Evolutionary conservation across 1,140 invertebrate species (phyloP).

Genomic region (Apocrypta bakeri): DNA sequence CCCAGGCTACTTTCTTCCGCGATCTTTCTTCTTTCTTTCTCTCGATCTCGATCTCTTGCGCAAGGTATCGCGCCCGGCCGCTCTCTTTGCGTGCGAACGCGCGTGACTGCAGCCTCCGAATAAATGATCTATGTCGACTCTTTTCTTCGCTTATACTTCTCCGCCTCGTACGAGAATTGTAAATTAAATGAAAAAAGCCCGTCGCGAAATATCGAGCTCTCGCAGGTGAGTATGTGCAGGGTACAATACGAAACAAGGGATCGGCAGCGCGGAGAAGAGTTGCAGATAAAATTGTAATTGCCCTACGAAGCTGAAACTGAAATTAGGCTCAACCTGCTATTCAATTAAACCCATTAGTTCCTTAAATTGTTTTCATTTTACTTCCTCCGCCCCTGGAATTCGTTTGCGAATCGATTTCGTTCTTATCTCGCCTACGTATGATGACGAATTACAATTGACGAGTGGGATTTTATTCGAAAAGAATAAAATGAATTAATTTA

Average conservation of each 20-base stretch:
- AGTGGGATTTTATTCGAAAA: neutral
- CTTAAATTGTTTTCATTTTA: slow-evolving; percentile 51
- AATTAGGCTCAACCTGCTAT: neutral
- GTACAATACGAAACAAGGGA: neutral
- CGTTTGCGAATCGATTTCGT: slow-evolving; percentile 13
- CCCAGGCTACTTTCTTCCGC: neutral
- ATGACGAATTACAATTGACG: neutral
- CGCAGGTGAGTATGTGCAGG: too few species aligned
- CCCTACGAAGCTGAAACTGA: neutral
- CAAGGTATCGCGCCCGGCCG: neutral
- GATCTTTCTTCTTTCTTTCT: neutral
- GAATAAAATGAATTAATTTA: neutral
- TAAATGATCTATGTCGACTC: slow-evolving; percentile 14
- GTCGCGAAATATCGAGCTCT: neutral
- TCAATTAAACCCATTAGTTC: slow-evolving; percentile 54
- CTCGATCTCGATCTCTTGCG: too few species aligned
- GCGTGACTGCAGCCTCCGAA: neutral
- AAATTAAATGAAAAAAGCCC: slow-evolving; percentile 18
- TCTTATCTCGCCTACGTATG: neutral
- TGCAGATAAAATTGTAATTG: slow-evolving; percentile 25
- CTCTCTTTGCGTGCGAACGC: slow-evolving; percentile 1
- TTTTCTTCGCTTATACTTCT: neutral
- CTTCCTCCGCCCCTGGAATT: slow-evolving; percentile 44
- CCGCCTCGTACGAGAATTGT: neutral
- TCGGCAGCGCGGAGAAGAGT: neutral